These are phyloP conservation scores for Ochropleura leucogaster DNA, from an alignment of 2,888 invertebrate species.

Conservation along the genomic window DNA sequence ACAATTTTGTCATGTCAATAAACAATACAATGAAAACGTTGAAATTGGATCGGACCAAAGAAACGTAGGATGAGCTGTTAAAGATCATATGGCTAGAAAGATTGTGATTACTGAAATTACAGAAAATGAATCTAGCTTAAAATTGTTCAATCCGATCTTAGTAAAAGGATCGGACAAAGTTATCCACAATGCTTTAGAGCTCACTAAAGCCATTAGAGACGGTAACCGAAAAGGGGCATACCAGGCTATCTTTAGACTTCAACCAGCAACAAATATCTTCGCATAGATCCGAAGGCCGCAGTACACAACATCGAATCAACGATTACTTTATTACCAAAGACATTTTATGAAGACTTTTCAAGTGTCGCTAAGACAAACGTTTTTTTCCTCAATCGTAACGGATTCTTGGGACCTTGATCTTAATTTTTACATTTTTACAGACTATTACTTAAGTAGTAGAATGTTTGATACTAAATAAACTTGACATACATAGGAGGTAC, in stretches of 20 bases:
- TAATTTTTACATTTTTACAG: slow-evolving; percentile 42
- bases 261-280: slow-evolving; percentile 41
- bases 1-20: not conserved
- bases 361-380: slow-evolving; percentile 29
- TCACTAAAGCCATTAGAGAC: slow-evolving; percentile 8
- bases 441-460: slow-evolving; percentile 35
- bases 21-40: not conserved
- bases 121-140: not conserved
- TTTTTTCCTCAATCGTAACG: slow-evolving; percentile 46
- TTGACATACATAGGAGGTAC: slow-evolving; percentile 26
- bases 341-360: slow-evolving; percentile 16
- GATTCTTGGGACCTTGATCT: slow-evolving; percentile 51
- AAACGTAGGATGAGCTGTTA: not conserved
- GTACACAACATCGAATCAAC: slow-evolving; percentile 13
- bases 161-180: slow-evolving; percentile 3
- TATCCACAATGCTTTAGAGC: slow-evolving; percentile 9
- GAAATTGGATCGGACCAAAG: not conserved
- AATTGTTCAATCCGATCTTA: not conserved
- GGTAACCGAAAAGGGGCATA: slow-evolving; percentile 33
- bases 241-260: slow-evolving; percentile 42
- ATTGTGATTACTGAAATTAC: not conserved
- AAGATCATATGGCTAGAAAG: not conserved
- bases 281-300: slow-evolving; percentile 43
- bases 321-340: slow-evolving; percentile 22
- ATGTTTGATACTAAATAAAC: slow-evolving; percentile 28